A percentile compares a stretch with the other conserved stretches of the same genome.
These are phyloP conservation scores for Metalampra italica DNA, from an alignment of 2,888 invertebrate genomes.

Conservation along the genomic window DNA sequence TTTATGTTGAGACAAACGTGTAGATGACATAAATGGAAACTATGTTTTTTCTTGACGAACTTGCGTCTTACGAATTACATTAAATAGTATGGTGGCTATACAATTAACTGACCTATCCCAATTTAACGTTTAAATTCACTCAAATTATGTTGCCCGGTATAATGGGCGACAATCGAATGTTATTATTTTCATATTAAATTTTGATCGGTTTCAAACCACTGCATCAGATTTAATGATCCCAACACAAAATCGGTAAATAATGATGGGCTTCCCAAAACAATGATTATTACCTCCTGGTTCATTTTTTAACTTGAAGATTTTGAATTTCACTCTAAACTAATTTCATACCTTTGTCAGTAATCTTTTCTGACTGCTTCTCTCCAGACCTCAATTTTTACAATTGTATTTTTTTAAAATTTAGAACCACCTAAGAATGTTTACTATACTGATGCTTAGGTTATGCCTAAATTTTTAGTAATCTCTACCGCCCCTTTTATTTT, in stretches of 20 bases:
- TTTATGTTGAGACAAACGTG: no score
- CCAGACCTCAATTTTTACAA: background rate
- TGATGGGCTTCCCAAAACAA: constrained; percentile 43
- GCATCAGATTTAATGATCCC: constrained; percentile 48
- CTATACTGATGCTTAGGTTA: no score
- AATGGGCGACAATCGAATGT: constrained; percentile 60
- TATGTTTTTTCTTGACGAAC: no score
- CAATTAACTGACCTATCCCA: constrained; percentile 22
- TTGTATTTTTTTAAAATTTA: no score
- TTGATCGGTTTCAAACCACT: constrained; percentile 57
- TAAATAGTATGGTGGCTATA: background rate
- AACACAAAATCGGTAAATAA: constrained; percentile 58
- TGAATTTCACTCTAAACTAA: background rate
- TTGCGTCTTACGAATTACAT: background rate
- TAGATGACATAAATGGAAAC: no score
- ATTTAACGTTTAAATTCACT: constrained; percentile 31
- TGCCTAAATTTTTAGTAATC: no score
- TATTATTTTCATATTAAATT: constrained; percentile 73
- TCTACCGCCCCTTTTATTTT: no score
- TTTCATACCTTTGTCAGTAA: background rate
- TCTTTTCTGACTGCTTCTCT: no score
- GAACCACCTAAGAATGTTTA: no score
- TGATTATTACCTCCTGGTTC: constrained; percentile 32
- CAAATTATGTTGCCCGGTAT: constrained; percentile 49
- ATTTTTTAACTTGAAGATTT: constrained; percentile 17